Conservation (phyloP, 1,140 invertebrate genomes). For the Globodera ellingtonae region DNA sequence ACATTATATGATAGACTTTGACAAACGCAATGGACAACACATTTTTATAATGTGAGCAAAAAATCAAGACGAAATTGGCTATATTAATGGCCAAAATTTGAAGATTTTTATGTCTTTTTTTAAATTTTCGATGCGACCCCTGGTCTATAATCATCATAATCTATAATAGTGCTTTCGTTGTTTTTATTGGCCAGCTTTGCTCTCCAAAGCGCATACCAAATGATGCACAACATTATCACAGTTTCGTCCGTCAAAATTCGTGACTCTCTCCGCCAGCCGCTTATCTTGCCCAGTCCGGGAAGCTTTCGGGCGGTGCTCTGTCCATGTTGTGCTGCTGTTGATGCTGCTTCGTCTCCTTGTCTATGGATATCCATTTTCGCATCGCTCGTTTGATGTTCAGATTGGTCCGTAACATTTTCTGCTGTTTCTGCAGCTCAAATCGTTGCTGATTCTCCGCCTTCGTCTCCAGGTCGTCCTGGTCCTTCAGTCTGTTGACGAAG, state of each 20-base stretch:
- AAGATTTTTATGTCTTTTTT: too few species aligned
- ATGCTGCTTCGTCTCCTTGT: slow-evolving; percentile 30
- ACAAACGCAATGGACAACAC: too few species aligned
- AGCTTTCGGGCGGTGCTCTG: neutral
- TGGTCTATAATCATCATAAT: too few species aligned
- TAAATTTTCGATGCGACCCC: too few species aligned
- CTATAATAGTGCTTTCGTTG: too few species aligned
- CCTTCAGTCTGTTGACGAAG: slow-evolving; percentile 24
- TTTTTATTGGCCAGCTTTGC: too few species aligned
- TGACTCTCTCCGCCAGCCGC: neutral
- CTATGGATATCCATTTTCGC: slow-evolving; percentile 46
- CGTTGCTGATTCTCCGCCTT: slow-evolving; percentile 32
- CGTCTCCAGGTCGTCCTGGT: slow-evolving; percentile 37
- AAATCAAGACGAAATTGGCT: too few species aligned
- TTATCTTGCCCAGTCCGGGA: slow-evolving; percentile 23
- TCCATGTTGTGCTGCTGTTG: neutral
- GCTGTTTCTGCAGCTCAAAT: slow-evolving; percentile 31
- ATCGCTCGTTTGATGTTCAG: slow-evolving; percentile 49
- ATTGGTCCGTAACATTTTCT: slow-evolving; percentile 19
- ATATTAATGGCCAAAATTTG: too few species aligned
- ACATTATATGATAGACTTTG: too few species aligned
- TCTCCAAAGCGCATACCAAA: too few species aligned
- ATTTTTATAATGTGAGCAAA: too few species aligned
- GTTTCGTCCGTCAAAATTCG: neutral
- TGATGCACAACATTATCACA: neutral